Percentiles rank a stretch among this genome's conserved stretches.
phyloP scores from a whole-genome alignment of 2,113 vertebrate species.

The Illadopsis cleaveri region DNA sequence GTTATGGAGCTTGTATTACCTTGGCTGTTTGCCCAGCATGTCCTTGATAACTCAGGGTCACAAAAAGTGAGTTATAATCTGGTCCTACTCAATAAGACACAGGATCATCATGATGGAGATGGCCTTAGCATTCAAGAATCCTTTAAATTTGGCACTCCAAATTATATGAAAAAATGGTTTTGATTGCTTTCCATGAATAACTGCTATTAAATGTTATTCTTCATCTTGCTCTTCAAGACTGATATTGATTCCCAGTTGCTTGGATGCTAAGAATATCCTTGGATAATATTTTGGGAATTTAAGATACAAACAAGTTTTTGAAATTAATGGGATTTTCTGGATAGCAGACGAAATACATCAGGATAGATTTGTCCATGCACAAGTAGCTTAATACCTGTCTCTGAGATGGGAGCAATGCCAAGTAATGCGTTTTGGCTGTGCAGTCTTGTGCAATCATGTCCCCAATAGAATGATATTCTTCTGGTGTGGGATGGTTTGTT shows the following conservation, averaged over 20 bases:
- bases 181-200: slow-evolving; percentile 43
- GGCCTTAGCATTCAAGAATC: slow-evolving; percentile 57
- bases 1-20: slow-evolving; percentile 62
- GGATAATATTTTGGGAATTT: slow-evolving; percentile 29
- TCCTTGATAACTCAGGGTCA: slow-evolving; percentile 73
- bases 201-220: slow-evolving; percentile 42
- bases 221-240: slow-evolving; percentile 18
- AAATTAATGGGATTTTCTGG: slow-evolving; percentile 36
- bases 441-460: neutral
- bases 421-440: neutral
- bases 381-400: neutral
- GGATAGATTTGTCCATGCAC: neutral
- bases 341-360: slow-evolving; percentile 5
- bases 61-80: slow-evolving; percentile 64
- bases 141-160: slow-evolving; percentile 46
- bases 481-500: neutral
- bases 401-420: neutral
- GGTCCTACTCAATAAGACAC: slow-evolving; percentile 59
- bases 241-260: slow-evolving; percentile 51
- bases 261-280: slow-evolving; percentile 19
- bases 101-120: slow-evolving; percentile 61
- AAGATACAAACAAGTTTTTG: neutral
- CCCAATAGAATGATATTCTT: neutral
- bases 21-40: slow-evolving; percentile 72
- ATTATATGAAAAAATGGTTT: slow-evolving; percentile 67